phyloP scores from a whole-genome alignment of 92 coral and sea anemone genomes.

The Porites lobata region DNA sequence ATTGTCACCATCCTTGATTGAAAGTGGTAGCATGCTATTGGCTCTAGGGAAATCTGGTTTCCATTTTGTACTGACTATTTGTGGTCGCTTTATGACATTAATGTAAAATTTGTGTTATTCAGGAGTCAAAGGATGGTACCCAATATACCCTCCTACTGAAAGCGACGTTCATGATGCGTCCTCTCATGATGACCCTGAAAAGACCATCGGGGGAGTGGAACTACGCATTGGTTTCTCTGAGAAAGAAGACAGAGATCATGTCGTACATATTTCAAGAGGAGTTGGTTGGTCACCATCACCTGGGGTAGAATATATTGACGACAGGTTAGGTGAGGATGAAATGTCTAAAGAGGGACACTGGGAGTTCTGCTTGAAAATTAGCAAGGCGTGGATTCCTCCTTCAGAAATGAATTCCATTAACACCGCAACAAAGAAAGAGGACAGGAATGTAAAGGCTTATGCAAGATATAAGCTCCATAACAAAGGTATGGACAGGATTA shows the following conservation, averaged over 20 bases:
- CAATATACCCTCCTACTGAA: slow-evolving; percentile 51
- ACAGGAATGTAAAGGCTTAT: slow-evolving; percentile 69
- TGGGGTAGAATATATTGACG: slow-evolving; percentile 80
- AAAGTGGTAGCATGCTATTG: background rate
- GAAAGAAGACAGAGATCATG: slow-evolving; percentile 75
- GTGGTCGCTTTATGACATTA: no score
- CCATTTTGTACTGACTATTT: background rate
- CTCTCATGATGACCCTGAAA: slow-evolving; percentile 11
- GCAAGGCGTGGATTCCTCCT: slow-evolving; percentile 87
- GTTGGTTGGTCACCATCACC: slow-evolving; percentile 95
- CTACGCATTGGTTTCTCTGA: slow-evolving; percentile 82
- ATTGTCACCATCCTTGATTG: background rate
- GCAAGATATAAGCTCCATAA: slow-evolving; percentile 93
- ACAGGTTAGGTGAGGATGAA: slow-evolving; percentile 58
- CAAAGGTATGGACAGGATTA: slow-evolving; percentile 58
- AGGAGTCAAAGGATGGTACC: slow-evolving; percentile 96
- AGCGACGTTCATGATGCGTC: background rate
- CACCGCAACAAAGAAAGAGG: slow-evolving; percentile 28
- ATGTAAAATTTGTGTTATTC: background rate
- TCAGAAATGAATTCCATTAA: slow-evolving; percentile 53
- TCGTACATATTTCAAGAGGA: slow-evolving; percentile 85
- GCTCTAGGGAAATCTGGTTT: background rate
- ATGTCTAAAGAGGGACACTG: slow-evolving; percentile 16
- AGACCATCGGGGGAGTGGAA: slow-evolving; percentile 92
- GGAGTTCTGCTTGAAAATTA: slow-evolving; percentile 70